phyloP scores from a whole-genome alignment of 2,113 vertebrate species.

The Oryzias celebensis region DNA sequence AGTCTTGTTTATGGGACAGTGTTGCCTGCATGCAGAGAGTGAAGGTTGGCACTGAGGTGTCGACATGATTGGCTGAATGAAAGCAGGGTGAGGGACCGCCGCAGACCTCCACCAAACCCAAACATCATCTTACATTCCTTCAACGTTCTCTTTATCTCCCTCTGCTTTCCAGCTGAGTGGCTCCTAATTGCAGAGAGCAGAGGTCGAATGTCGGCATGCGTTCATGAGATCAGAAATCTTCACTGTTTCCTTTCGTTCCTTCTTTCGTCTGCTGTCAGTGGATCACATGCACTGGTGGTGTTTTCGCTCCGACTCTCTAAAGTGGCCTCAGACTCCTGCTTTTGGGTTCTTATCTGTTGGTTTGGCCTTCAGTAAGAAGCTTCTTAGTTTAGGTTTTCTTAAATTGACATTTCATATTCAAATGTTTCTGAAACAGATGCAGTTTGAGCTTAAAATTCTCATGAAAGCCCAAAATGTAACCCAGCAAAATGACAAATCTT shows the following conservation, averaged over 20 bases:
- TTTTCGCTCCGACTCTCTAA: background rate
- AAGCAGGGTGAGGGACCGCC: slow-evolving; percentile 60
- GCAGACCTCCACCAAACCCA: background rate
- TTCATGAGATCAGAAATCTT: slow-evolving; percentile 51
- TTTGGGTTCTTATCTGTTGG: too few species aligned
- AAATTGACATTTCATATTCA: too few species aligned
- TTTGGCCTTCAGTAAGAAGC: too few species aligned
- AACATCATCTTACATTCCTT: slow-evolving; percentile 5
- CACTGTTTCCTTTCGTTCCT: background rate
- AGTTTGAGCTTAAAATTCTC: too few species aligned
- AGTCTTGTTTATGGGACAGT: slow-evolving; percentile 57
- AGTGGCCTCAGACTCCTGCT: too few species aligned
- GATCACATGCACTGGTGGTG: background rate
- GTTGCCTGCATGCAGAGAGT: slow-evolving; percentile 40
- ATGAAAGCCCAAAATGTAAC: too few species aligned
- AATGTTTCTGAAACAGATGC: too few species aligned
- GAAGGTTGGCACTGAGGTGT: slow-evolving; percentile 44
- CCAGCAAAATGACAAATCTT: too few species aligned
- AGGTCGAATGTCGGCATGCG: slow-evolving; percentile 32
- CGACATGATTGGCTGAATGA: slow-evolving; percentile 75
- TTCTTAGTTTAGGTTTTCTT: too few species aligned
- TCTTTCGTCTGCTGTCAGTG: too few species aligned
- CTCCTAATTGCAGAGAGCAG: slow-evolving; percentile 65
- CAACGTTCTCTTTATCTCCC: slow-evolving; percentile 10
- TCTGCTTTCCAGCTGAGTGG: slow-evolving; percentile 56